Evolutionary conservation across 2,797 vertebrate genomes (phyloP), one percentile per base, ranked within the genome.

Genomic region (Perodicticus potto): DNA sequence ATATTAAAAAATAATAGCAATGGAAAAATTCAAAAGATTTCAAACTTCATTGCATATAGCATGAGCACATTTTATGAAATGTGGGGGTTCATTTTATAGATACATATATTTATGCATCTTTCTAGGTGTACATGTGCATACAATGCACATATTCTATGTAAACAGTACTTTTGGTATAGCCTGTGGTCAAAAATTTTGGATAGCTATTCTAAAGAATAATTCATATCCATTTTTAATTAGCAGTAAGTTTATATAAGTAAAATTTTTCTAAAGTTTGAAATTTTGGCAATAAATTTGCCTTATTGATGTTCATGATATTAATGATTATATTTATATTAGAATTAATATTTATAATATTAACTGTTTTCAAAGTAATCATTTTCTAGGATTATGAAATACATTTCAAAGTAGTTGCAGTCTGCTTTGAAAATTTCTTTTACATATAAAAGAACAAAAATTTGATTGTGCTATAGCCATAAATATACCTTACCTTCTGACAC

Each of bases 371-470:
- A 69, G 10, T 82, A 80, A 77, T 93, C 0, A 82, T 91, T 88
- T 93, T 43, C 49, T 76, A 80, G 43, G 61, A 20, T 85, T 77
- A 34, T 57, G 23, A 88, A 53, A 32, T 69, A 77, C 81, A 59
- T 76, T 93, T 91, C 13, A 32, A 89, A 89, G 93, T 45, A 32
- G 32, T 49, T 16, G 4, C 23, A 81, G 92, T 89, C n/a, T 87
- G 53, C 9, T 84, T 86, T 53, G 49, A 53, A 53, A 53, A 16
- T 53, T 53, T 53, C 14, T 53, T 53, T 53, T 53, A 89, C 81
- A 87, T 13, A 19, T 87, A 86, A 92, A 88, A 85, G 25, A 92
- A 14, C 7, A 80, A 81, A 93, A 84, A 34, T 80, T 80, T 93
- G 2, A 70, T 80, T 76, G 53, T 81, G 45, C 4, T 85, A 10